Conservation (phyloP, 2,113 vertebrate genomes). For the Podocnemis expansa region DNA sequence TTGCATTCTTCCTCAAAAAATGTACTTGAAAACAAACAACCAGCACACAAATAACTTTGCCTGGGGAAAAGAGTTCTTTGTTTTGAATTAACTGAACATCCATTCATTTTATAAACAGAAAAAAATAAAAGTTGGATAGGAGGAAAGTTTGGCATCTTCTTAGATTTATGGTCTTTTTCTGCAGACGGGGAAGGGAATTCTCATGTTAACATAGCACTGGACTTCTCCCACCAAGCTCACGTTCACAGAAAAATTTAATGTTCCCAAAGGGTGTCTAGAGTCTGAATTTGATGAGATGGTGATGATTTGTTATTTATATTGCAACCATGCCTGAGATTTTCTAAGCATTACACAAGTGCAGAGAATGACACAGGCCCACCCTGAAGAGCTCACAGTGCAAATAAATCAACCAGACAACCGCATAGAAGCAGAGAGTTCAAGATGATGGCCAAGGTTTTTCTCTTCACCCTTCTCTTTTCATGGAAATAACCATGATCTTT, state of each 20-base stretch:
- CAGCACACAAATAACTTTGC: constrained; percentile 18
- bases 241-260: constrained; percentile 66
- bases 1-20: constrained; percentile 44
- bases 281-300: constrained; percentile 42
- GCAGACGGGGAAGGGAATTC: constrained; percentile 65
- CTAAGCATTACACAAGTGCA: neutral
- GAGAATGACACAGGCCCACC: constrained; percentile 10
- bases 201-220: constrained; percentile 60
- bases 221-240: constrained; percentile 68
- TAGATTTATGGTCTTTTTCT: constrained; percentile 64
- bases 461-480: neutral
- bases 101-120: constrained; percentile 67
- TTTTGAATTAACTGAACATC: constrained; percentile 61
- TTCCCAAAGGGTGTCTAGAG: constrained; percentile 62
- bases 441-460: neutral
- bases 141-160: constrained; percentile 49
- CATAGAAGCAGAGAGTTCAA: neutral
- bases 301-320: constrained; percentile 62
- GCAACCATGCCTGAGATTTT: constrained; percentile 38
- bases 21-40: neutral
- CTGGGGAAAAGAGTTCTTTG: constrained; percentile 56
- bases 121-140: neutral
- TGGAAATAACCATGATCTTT: constrained; percentile 37
- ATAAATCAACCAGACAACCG: neutral
- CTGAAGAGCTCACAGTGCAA: neutral